A percentile compares a stretch with the other conserved stretches of the same genome.
phyloP scores from a whole-genome alignment of 2,113 vertebrate genomes.

The Charadrius vociferus region DNA sequence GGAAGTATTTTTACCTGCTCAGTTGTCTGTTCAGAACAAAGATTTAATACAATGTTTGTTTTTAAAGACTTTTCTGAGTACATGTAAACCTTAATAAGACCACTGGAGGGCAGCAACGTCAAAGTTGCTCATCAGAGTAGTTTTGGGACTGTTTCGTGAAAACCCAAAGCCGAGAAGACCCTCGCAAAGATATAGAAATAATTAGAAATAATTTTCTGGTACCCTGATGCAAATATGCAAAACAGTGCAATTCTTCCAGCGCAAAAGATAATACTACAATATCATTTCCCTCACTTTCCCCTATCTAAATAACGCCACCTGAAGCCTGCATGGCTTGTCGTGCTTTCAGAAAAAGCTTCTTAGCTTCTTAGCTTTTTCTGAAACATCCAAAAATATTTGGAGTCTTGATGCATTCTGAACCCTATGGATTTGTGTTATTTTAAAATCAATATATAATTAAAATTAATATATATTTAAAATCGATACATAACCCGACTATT shows the following conservation, averaged over 20 bases:
- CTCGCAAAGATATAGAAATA: not conserved
- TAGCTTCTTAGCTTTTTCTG: too few relatives aligned
- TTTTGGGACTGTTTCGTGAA: accelerated
- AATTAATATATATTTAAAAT: not conserved
- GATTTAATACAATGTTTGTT: not conserved
- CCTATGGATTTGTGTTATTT: accelerated
- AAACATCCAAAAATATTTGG: not conserved
- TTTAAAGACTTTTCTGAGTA: not conserved
- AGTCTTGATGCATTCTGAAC: not conserved
- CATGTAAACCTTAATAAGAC: not conserved
- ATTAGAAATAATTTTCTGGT: not conserved
- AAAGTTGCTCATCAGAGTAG: not conserved
- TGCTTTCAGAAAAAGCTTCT: not conserved
- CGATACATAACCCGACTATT: not conserved
- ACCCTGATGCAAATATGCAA: not conserved
- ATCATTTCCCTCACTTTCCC: not conserved
- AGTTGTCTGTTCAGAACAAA: not conserved
- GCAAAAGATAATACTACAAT: not conserved
- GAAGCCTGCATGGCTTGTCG: not conserved
- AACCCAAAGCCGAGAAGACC: accelerated
- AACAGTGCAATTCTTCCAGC: not conserved
- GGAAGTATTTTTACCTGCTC: not conserved
- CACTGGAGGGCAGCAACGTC: constrained; percentile 60
- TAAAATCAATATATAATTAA: not conserved
- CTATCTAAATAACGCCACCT: not conserved